These are phyloP conservation scores for Botia kubotai DNA, from an alignment of 2,797 vertebrate genomes.

Conservation along the genomic window DNA sequence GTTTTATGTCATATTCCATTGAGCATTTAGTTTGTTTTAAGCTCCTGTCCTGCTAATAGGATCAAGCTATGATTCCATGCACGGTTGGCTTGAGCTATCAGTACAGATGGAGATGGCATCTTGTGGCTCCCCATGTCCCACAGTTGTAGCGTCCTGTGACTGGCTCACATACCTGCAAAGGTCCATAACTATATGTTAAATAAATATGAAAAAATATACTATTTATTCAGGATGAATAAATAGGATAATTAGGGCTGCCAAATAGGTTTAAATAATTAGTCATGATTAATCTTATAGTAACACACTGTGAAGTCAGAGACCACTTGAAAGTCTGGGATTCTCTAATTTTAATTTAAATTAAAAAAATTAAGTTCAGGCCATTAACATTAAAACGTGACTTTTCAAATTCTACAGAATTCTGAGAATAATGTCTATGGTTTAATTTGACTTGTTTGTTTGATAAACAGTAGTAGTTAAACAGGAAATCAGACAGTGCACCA, in stretches of 20 bases:
- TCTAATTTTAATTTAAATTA: no score
- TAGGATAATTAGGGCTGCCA: not conserved
- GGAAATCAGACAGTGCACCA: no score
- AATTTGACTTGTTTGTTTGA: no score
- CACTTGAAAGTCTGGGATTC: no score
- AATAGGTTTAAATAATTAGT: not conserved
- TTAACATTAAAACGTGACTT: no score
- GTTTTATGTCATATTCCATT: not conserved
- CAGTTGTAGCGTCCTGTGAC: slow-evolving; percentile 62
- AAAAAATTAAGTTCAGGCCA: no score
- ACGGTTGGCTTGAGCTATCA: slow-evolving; percentile 67
- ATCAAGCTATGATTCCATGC: slow-evolving; percentile 40
- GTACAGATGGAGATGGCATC: slow-evolving; percentile 80
- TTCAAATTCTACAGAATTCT: no score
- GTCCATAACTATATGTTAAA: slow-evolving; percentile 2
- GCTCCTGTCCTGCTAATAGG: slow-evolving; percentile 22
- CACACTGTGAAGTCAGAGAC: no score
- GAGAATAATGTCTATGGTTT: no score
- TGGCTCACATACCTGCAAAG: slow-evolving; percentile 51
- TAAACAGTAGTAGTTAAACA: no score
- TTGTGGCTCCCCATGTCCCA: slow-evolving; percentile 73
- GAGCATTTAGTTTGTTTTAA: slow-evolving; percentile 34
- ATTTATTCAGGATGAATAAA: not conserved
- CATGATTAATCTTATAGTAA: no score
- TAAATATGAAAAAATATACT: no score